phyloP scores from a whole-genome alignment of 2,113 vertebrate species.

The Erpornis zantholeuca region DNA sequence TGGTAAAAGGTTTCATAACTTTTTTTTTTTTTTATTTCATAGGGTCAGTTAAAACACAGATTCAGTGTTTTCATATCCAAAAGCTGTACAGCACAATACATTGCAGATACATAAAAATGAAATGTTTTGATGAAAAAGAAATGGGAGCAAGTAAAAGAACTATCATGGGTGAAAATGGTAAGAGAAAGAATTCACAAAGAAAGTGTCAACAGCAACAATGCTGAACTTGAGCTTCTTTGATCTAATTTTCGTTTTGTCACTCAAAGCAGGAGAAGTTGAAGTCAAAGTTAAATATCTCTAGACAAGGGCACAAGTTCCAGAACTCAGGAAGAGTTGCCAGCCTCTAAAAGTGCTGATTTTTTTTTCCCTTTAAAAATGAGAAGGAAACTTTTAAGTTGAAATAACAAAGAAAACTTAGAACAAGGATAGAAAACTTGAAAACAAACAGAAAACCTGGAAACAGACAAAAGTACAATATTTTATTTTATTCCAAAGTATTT shows the following conservation, averaged over 20 bases:
- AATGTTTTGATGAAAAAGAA: neutral
- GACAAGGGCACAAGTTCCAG: neutral
- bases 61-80: neutral
- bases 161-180: neutral
- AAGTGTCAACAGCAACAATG: neutral
- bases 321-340: neutral
- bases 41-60: neutral
- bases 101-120: neutral
- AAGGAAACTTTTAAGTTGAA: neutral
- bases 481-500: neutral
- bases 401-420: neutral
- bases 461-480: neutral
- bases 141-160: neutral
- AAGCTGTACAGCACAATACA: neutral
- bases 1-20: neutral
- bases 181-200: neutral
- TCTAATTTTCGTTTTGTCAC: conserved; percentile 24
- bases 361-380: neutral
- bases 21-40: neutral
- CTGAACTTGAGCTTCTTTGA: neutral
- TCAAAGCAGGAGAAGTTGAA: neutral
- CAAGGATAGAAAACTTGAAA: neutral
- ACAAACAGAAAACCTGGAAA: neutral
- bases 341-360: neutral
- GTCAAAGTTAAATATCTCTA: neutral